phyloP scores from a whole-genome alignment of 2,888 invertebrate genomes.

The Lysandra bellargus region DNA sequence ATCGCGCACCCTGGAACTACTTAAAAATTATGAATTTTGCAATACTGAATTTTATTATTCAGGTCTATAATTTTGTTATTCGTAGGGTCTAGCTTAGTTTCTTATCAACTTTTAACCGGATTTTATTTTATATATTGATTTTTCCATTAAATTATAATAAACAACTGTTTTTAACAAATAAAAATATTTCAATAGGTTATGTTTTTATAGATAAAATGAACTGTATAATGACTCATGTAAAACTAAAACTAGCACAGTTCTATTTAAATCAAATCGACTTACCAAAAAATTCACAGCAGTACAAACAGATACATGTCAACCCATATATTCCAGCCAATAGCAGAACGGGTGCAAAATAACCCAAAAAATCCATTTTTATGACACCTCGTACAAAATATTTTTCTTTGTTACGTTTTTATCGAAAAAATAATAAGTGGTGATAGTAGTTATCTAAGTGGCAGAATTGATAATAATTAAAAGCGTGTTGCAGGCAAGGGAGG shows the following conservation, averaged over 20 bases:
- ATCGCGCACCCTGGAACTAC: neutral
- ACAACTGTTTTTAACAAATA: neutral
- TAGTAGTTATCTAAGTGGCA: constrained; percentile 28
- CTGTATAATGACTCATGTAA: too few species aligned
- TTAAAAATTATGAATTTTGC: neutral
- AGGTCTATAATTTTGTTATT: too few species aligned
- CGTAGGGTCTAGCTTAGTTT: too few species aligned
- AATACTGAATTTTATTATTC: too few species aligned
- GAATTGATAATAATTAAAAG: constrained; percentile 38
- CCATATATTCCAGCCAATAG: constrained; percentile 50
- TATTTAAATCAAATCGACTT: constrained; percentile 43
- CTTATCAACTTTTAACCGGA: neutral
- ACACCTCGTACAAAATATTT: constrained; percentile 16
- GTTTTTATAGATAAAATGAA: neutral
- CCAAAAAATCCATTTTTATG: constrained; percentile 43
- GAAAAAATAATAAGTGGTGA: constrained; percentile 38
- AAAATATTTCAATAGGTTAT: neutral
- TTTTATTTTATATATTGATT: neutral
- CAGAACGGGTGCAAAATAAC: constrained; percentile 47
- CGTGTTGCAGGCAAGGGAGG: neutral
- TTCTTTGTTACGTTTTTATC: constrained; percentile 34
- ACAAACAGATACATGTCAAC: constrained; percentile 56
- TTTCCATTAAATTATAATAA: neutral
- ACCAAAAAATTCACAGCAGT: constrained; percentile 58
- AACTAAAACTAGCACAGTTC: too few species aligned